Evolutionary conservation across 2,888 invertebrate species (phyloP), one percentile per base, ranked within the genome.

Genomic region (Carpatolechia fugitivella): DNA sequence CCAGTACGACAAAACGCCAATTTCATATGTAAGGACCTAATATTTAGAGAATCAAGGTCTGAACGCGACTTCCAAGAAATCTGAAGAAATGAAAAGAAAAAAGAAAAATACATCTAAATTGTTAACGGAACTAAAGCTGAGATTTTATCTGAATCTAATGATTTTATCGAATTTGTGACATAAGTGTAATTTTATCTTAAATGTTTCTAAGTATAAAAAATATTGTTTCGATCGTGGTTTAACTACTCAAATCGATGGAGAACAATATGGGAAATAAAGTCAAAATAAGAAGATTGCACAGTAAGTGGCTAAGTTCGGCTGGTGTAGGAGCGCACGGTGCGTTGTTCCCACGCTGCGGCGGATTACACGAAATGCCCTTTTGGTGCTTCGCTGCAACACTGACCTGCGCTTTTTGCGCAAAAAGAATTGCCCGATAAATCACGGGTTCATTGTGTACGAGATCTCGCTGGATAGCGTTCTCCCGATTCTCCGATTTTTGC

Each of bases 351-450:
- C 49, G 24, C 30, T 58, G 75, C 70, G 62, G 72, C 76, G 84
- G 85, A 87, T 88, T 87, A 87, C 85, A 82, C 76, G 77, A 80
- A 84, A 85, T 86, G 86, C 85, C 83, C 84, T 89, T 89, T 87
- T 83, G 86, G 85, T 82, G 84, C 85, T 86, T 87, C 87, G 80
- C 73, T 78, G 64, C 76, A 71, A 81, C 76, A 82, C 85, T 87
- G 85, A 88, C 88, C 87, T 81, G 86, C 71, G 73, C 82, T 84
- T 87, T 86, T 87, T 88, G 81, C 79, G 78, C 79, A 85, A 87
- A 87, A 88, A 88, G 80, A 82, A 84, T 80, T 66, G 69, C 68
- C 73, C 74, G 85, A 85, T 88, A 88, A 88, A 89, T 87, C 89
- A 85, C 82, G 65, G 80, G 81, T 78, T 80, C 81, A 82, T 86